Evolutionary conservation across 2,113 vertebrate species (phyloP), one percentile per base, ranked within the genome.

Genomic region (Polyodon spathula): DNA sequence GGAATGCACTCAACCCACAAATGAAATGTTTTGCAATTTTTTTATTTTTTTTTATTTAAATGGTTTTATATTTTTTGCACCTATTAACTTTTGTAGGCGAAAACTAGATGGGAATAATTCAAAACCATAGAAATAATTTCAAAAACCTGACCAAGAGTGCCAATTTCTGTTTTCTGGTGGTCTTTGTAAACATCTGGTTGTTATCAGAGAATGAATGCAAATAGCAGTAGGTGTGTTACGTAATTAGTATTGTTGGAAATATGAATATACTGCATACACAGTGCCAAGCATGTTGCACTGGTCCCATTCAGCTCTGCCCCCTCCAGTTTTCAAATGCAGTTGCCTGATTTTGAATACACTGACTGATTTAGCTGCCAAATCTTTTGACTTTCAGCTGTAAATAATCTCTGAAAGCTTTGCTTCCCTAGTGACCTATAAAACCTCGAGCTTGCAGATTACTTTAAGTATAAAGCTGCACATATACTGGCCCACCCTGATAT

Each of bases 161-260:
- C 16, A 16, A 27, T 6, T 8, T 9, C 53, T 37, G 17, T 37
- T 8, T 11, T n/a, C 53, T 38, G 37, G n/a, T 37, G 16, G 16
- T 55, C 53, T 55, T 27, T 37, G 17, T 27, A 16, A 37, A 55
- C 53, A 55, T 55, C 53, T 55, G 53, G 15, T 55, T 55, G 8
- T 55, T 38, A 55, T 55, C 4, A 55, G 17, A 55, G 2, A 8
- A 38, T 2, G 9, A 55, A n/a, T 37, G 16, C 17, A 9, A 55
- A 55, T 55, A 6, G 5, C 48, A n/a, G 48, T 50, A n/a, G 6
- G 9, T 50, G 48, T 4, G 12, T 50, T 50, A 50, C 12, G 6
- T 50, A 10, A n/a, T 6, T n/a, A 14, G 8, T n/a, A 12, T 10
- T 14, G 7, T 50, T 50, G 1, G 48, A 50, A 50, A 50, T 27